Base-by-base conservation (phyloP, 2,888 invertebrate genomes). In the Drosophila hamatofila region DNA sequence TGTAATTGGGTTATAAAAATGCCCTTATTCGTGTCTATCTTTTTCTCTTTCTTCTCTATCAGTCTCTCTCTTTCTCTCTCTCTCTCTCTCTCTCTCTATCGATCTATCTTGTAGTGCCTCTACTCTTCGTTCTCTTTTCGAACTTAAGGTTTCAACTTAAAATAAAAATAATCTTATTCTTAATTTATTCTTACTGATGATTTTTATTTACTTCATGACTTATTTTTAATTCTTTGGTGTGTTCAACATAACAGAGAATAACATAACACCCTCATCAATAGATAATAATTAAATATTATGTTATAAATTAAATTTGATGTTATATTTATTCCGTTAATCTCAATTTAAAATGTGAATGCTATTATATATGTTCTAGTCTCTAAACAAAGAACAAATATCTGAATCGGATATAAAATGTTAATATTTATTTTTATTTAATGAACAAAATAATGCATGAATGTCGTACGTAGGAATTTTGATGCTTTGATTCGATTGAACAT, bases 381-480 rank as follows among this genome's bases (percentile, higher is more conserved):
- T 18, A 41, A 18, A 9, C n/a, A 41, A 41, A 18, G 9, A 41
- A 18, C 7, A 18, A 18, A n/a, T 41, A n/a, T 18, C 9, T 42
- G 0, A 14, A 25, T 14, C 8, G 8, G 16, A 16, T 25, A 46
- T 23, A 23, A 3, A 21, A 49, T 33, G 3, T 39, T 18, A 16
- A 48, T 39, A 49, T 49, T 14, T 35, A 3, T 35, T 35, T 46
- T 18, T 8, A 25, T 11, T 48, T 27, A 16, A 16, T 16, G 6
- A n/a, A n/a, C 16, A 2, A 37, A 5, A 3, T 8, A 37, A 16
- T 37, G 37, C 60, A 60, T 35, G 63, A 25, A 4, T 42, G 49
- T 41, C 35, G 63, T 35, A 46, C 11, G 25, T 63, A 41, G 23
- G 48, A 59, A 30, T 11, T 39, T 41, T 12, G 14, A 35, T 37